These are phyloP conservation scores for Philopotamus ludificatus DNA, from an alignment of 1,140 invertebrate genomes.

Conservation along the genomic window DNA sequence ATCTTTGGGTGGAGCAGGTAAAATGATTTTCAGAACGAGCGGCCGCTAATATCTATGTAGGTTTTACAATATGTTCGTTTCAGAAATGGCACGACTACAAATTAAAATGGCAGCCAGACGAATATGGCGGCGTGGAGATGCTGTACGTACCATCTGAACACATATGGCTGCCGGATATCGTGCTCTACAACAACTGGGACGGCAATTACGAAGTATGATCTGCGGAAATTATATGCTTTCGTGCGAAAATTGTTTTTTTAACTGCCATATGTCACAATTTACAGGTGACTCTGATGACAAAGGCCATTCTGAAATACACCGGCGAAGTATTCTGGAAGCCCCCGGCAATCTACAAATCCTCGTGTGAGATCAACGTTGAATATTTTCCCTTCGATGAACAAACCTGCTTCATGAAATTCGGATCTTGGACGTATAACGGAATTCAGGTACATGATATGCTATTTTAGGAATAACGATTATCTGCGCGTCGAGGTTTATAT, in stretches of 20 bases:
- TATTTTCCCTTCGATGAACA: constrained; percentile 96
- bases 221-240: no score
- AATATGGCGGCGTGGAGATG: constrained; percentile 91
- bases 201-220: constrained; percentile 84
- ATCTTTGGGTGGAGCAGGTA: constrained; percentile 91
- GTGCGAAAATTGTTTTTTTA: no score
- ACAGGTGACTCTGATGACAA: constrained; percentile 91
- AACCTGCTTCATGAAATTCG: constrained; percentile 93
- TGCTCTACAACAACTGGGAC: constrained; percentile 89
- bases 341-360: constrained; percentile 98
- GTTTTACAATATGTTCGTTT: constrained; percentile 36
- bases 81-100: constrained; percentile 96
- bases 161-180: constrained; percentile 89
- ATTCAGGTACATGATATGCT: constrained; percentile 79
- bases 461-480: no score
- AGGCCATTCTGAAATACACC: constrained; percentile 85
- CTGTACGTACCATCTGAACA: constrained; percentile 90
- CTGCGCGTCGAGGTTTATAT: no score
- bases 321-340: constrained; percentile 96
- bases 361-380: constrained; percentile 93
- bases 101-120: constrained; percentile 86
- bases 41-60: background rate
- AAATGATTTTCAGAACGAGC: no score
- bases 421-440: constrained; percentile 93
- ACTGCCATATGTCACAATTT: no score